phyloP scores from a whole-genome alignment of 2,113 vertebrate genomes.

The Erythrolamprus reginae region DNA sequence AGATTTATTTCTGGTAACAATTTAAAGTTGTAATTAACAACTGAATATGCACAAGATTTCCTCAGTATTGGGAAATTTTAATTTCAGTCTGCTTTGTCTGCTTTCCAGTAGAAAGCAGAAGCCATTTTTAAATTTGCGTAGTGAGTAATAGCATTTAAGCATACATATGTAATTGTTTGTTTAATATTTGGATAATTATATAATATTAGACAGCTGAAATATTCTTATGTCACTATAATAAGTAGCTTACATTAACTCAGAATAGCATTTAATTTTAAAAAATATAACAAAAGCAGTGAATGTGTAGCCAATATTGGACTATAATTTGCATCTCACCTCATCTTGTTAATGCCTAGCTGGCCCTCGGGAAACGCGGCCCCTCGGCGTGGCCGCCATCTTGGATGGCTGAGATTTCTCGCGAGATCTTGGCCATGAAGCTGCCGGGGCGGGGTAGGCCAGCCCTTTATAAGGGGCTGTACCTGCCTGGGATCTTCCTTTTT shows the following conservation, averaged over 20 bases:
- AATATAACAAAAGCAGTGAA: background rate
- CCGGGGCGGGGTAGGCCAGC: too few relatives aligned
- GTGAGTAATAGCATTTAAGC: background rate
- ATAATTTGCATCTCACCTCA: background rate
- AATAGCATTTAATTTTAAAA: background rate
- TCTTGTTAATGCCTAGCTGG: too few relatives aligned
- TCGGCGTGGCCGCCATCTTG: too few relatives aligned
- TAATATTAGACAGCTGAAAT: background rate
- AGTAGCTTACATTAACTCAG: background rate
- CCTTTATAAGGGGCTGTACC: too few relatives aligned
- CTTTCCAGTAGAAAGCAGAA: slow-evolving; percentile 27
- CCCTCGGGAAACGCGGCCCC: too few relatives aligned
- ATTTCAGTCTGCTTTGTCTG: background rate
- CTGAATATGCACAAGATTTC: slow-evolving; percentile 15
- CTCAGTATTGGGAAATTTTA: background rate
- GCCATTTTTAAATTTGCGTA: slow-evolving; percentile 24
- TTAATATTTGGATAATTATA: slow-evolving; percentile 10
- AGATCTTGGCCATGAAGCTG: too few relatives aligned
- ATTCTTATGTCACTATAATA: background rate
- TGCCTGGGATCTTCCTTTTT: too few relatives aligned
- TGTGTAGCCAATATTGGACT: background rate
- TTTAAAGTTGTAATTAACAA: slow-evolving; percentile 37
- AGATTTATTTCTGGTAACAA: slow-evolving; percentile 34
- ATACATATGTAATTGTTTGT: slow-evolving; percentile 2
- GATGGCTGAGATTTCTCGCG: too few relatives aligned